A percentile compares a stretch with the other conserved stretches of the same genome.
Evolutionary conservation across 1,140 invertebrate genomes (phyloP).

Genomic region (Diuraphis noxia): DNA sequence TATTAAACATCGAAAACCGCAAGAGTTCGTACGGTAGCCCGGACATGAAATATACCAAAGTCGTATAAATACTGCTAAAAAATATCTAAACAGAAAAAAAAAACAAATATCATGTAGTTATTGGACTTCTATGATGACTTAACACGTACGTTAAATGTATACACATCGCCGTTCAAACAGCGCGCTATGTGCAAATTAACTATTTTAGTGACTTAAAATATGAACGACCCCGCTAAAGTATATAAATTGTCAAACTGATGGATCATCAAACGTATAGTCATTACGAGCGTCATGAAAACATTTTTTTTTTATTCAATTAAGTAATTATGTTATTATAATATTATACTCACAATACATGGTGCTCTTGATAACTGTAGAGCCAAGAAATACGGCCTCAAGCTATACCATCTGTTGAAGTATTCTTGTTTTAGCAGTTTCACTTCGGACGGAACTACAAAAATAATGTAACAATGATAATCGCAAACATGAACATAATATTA

Average conservation of each 20-base stretch:
- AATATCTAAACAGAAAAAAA: slow-evolving; percentile 60
- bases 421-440: slow-evolving; percentile 79
- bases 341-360: slow-evolving; percentile 61
- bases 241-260: neutral
- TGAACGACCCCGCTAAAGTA: neutral
- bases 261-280: neutral
- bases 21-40: slow-evolving; percentile 63
- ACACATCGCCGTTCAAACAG: neutral
- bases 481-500: neutral
- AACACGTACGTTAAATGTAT: too few species aligned
- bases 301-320: neutral
- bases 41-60: slow-evolving; percentile 66
- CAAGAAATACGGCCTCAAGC: slow-evolving; percentile 75
- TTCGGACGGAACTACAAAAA: slow-evolving; percentile 73
- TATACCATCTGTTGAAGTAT: slow-evolving; percentile 84
- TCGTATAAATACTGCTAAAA: slow-evolving; percentile 66
- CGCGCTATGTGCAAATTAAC: neutral
- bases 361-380: slow-evolving; percentile 74
- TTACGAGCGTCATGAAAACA: neutral
- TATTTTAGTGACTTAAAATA: neutral
- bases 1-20: slow-evolving; percentile 65
- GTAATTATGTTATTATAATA: neutral
- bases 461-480: neutral
- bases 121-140: neutral
- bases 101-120: neutral